Evolutionary conservation across 2,113 vertebrate species (phyloP).

Genomic region (Limanda limanda): DNA sequence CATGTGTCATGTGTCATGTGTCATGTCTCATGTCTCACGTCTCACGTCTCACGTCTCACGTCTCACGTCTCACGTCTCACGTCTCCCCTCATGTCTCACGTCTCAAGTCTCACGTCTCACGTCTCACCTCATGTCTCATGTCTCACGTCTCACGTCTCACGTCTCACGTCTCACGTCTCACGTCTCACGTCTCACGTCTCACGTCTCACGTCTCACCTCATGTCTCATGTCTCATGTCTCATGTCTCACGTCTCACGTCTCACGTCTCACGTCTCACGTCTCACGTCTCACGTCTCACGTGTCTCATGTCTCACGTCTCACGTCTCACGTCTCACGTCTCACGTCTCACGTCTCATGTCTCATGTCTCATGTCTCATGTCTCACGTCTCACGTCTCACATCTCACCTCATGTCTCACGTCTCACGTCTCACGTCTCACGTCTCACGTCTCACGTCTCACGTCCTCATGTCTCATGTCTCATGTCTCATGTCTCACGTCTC

Average conservation of each 20-base stretch:
- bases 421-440: neutral
- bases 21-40: neutral
- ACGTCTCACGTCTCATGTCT: neutral
- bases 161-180: neutral
- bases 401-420: neutral
- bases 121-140: too few relatives aligned
- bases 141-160: neutral
- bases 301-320: neutral
- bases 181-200: neutral
- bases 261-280: too few relatives aligned
- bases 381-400: too few relatives aligned
- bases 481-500: neutral
- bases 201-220: neutral
- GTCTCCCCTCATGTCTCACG: neutral
- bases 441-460: too few relatives aligned
- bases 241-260: neutral
- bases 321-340: too few relatives aligned
- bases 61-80: too few relatives aligned
- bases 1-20: too few relatives aligned
- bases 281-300: neutral
- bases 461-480: neutral
- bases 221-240: neutral
- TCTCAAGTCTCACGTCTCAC: neutral
- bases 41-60: neutral
- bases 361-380: neutral